These are phyloP conservation scores for Miniopterus natalensis DNA, from an alignment of 2,113 vertebrate genomes.

Conservation along the genomic window DNA sequence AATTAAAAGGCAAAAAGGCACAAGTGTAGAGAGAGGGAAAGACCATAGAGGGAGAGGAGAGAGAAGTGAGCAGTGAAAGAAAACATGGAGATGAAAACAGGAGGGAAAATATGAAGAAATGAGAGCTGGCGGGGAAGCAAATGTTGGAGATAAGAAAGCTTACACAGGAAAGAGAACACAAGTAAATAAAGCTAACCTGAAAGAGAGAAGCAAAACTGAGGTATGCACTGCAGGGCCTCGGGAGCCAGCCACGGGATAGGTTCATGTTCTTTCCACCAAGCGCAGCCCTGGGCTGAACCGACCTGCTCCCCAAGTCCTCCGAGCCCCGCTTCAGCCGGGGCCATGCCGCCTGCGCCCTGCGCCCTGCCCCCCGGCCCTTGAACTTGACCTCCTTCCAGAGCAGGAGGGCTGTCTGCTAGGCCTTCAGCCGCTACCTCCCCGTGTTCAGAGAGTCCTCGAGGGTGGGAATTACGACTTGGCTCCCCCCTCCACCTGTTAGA, in stretches of 20 bases:
- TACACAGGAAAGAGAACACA: not conserved
- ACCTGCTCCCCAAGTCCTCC: not conserved
- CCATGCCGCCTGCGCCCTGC: accelerated
- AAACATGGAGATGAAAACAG: not conserved
- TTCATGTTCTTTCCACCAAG: not conserved
- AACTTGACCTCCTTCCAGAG: not conserved
- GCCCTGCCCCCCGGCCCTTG: not conserved
- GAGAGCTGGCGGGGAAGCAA: not conserved
- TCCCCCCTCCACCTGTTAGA: not conserved
- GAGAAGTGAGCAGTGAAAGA: not conserved
- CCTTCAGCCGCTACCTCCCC: not conserved
- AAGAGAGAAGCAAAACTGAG: not conserved
- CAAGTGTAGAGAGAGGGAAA: not conserved
- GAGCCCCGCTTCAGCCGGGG: not conserved
- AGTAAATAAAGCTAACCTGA: not conserved
- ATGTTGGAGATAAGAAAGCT: not conserved
- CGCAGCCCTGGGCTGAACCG: not conserved
- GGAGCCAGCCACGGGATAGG: accelerated
- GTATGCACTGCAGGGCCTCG: not conserved
- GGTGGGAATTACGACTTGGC: not conserved
- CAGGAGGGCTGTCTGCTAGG: not conserved
- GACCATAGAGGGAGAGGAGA: not conserved
- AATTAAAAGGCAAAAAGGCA: conserved; percentile 8
- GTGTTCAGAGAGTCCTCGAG: not conserved
- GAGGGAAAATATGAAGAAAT: not conserved